Evolutionary conservation across 2,888 invertebrate genomes (phyloP), one percentile per base, ranked within the genome.

Genomic region (Cecidostiba fungosa): DNA sequence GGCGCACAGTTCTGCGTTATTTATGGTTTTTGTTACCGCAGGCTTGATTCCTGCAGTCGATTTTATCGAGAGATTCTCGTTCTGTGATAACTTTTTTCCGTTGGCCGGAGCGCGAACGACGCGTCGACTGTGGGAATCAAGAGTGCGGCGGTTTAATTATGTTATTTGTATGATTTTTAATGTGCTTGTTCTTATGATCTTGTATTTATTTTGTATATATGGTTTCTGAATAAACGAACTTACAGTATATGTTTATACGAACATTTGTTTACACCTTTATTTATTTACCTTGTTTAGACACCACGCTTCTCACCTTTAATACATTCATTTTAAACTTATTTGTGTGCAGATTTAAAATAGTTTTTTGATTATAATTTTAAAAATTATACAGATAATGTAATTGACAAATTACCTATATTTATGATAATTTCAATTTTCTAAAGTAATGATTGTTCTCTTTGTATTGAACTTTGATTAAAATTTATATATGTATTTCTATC

Each of bases 161-260:
- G 62, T 62, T 66, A 54, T 70, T 72, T 78, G 77, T 73, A 78
- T 73, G 62, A 78, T 62, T 50, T 78, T 83, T 62, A 59, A 77
- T 83, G 16, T 62, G 47, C 50, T 76, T 77, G 6, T 81, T 70
- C 50, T 72, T 77, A 69, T 81, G 62, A 73, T 78, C 73, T 72
- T 73, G 73, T 77, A 73, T 72, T 83, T 78, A 73, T 73, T 72
- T 78, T 79, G 54, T 59, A 59, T n/a, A 59, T 10, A 8, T 59
- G 54, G 16, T 54, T 8, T 54, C 4, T 62, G 26, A 85, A 81
- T 85, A 81, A 81, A 85, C 39, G 36, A 72, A 77, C 32, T 26
- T 36, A 69, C 29, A 14, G 16, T 80, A 43, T 72, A 59, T 23
- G 4, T 39, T 62, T 74, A 59, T 54, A 59, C 69, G 66, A 23